Evolutionary conservation across 2,113 vertebrate species (phyloP).

Genomic region (Bos taurus): ARS-UCD2.0 NC_037332.1:109966001-109966500

Average conservation of each 20-base stretch:
- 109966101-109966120: background rate
- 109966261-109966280: background rate
- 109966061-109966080: background rate
- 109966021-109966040: background rate
- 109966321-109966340: background rate
- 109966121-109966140: background rate
- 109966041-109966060: background rate
- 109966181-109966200: background rate
- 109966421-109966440: background rate
- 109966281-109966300: conserved; percentile 13
- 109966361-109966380: background rate
- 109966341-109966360: background rate
- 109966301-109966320: background rate
- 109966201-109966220: background rate
- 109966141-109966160: background rate
- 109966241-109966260: background rate
- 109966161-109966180: background rate
- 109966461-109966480: background rate
- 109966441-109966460: background rate
- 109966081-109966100: background rate
- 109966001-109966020: background rate
- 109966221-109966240: background rate
- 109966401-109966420: background rate
- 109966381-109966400: background rate
- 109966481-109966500: background rate